These are phyloP conservation scores for Exaiptasia diaphana DNA, from an alignment of 64 coral and sea anemone genomes.

Conservation along the genomic window DNA sequence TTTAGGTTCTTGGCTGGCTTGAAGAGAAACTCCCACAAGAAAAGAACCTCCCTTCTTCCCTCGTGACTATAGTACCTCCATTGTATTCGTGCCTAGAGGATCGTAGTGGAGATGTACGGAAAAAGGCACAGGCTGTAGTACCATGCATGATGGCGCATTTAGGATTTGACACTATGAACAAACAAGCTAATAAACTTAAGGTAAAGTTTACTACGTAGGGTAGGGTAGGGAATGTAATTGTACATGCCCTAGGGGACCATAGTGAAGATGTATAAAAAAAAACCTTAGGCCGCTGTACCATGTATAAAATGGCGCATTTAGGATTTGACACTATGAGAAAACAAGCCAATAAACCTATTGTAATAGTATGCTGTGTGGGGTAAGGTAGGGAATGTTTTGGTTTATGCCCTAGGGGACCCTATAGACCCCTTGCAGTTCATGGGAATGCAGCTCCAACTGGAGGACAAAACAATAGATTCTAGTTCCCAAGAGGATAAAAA, in stretches of 20 bases:
- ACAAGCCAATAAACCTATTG: constrained; percentile 95
- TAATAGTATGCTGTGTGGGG: constrained; percentile 2
- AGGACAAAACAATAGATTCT: no score
- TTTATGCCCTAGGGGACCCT: no score
- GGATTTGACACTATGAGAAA: constrained; percentile 89
- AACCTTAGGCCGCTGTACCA: constrained; percentile 80
- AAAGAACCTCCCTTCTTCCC: constrained; percentile 57
- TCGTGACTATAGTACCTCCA: constrained; percentile 64
- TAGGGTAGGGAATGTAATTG: neutral
- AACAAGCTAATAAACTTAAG: constrained; percentile 97
- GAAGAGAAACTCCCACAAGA: constrained; percentile 84
- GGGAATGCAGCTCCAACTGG: no score
- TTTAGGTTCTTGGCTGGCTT: constrained; percentile 84
- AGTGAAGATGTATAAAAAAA: constrained; percentile 93
- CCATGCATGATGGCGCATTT: constrained; percentile 84
- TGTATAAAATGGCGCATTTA: constrained; percentile 79
- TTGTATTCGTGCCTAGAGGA: constrained; percentile 78
- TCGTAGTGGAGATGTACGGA: constrained; percentile 89
- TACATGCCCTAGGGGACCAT: constrained; percentile 26
- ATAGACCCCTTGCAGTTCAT: no score
- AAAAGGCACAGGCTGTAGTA: constrained; percentile 86
- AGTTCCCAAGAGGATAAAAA: no score
- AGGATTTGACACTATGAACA: constrained; percentile 83
- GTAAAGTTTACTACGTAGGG: constrained; percentile 15
- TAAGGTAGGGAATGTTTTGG: neutral